Evolutionary conservation across 2,888 invertebrate genomes (phyloP), one percentile per base, ranked within the genome.

Genomic region (Alsophila aescularia): DNA sequence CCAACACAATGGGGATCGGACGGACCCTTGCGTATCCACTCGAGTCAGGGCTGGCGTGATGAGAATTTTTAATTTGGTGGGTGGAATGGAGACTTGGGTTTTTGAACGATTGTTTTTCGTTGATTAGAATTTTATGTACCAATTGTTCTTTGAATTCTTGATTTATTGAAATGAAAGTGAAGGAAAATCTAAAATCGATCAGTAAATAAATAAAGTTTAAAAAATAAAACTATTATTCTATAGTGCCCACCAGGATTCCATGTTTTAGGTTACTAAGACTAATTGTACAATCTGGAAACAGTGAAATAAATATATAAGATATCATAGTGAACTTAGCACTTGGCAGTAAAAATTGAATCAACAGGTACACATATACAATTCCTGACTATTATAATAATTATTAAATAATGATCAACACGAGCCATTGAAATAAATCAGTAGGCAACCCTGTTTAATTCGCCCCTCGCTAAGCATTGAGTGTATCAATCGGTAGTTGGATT

Each of bases 401-500:
- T 32, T 32, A 12, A 32, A 32, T 12, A 12, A 32, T 12, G 2
- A 32, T 6, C 12, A 13, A 32, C 5, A 13, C 1, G 10, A 29
- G 29, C 10, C 18, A 10, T 36, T 13, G 15, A 13, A 10, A n/a
- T 12, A 14, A 2, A 49, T 35, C 68, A 75, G 0, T 83, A 89
- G 75, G 0, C 83, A 90, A 72, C 90, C 90, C 90, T 90, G 42
- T 18, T 34, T 31, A 73, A 31, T 40, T 43, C 71, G 45, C 69
- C 77, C 77, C 74, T 59, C 69, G 56, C 64, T 74, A 68, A 77
- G 71, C 81, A 75, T 76, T 73, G 85, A 87, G 85, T 83, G 87
- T 88, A 89, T 90, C 90, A 90, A 86, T 89, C 85, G 83, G 49
- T 85, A 77, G 81, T 79, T 71, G 77, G 82, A 85, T 83, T 85